Evolutionary conservation across 2,888 invertebrate species (phyloP).

Genomic region (Polydrusus cervinus): DNA sequence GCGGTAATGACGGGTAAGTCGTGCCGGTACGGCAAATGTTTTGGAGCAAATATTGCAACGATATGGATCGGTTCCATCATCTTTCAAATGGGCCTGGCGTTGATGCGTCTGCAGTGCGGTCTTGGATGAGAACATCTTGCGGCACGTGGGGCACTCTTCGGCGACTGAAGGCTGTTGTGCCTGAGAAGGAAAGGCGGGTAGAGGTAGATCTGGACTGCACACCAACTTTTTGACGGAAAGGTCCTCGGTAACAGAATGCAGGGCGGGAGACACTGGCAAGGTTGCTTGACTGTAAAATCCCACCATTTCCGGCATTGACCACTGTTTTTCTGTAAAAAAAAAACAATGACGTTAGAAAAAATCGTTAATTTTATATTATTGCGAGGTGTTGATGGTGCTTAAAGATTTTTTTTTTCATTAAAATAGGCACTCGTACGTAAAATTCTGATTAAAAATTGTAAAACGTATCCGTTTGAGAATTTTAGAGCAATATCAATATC

Average conservation of each 20-base stretch:
- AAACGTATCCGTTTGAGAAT: too few relatives aligned
- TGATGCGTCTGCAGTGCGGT: conserved; percentile 67
- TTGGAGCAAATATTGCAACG: conserved; percentile 91
- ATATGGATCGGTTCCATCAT: conserved; percentile 78
- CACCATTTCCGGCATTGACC: conserved; percentile 73
- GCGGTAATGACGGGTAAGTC: conserved; percentile 88
- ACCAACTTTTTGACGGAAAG: conserved; percentile 73
- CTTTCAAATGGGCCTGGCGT: conserved; percentile 67
- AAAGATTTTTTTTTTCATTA: background rate
- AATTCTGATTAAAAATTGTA: too few relatives aligned
- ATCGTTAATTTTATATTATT: background rate
- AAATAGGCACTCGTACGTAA: too few relatives aligned
- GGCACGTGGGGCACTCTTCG: conserved; percentile 70
- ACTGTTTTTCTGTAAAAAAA: conserved; percentile 71
- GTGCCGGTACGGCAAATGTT: conserved; percentile 92
- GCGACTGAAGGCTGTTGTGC: conserved; percentile 46
- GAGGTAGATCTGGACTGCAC: conserved; percentile 76
- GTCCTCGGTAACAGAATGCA: conserved; percentile 65
- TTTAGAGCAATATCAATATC: too few relatives aligned
- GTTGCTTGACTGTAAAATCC: conserved; percentile 72
- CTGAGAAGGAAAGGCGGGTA: conserved; percentile 65
- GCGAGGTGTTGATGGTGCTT: conserved; percentile 1
- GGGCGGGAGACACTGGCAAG: conserved; percentile 68
- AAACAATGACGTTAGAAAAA: conserved; percentile 62
- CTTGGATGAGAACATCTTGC: conserved; percentile 68